These are phyloP conservation scores for Nematostella vectensis DNA, from an alignment of 92 coral and sea anemone species.

Conservation along the genomic window DNA sequence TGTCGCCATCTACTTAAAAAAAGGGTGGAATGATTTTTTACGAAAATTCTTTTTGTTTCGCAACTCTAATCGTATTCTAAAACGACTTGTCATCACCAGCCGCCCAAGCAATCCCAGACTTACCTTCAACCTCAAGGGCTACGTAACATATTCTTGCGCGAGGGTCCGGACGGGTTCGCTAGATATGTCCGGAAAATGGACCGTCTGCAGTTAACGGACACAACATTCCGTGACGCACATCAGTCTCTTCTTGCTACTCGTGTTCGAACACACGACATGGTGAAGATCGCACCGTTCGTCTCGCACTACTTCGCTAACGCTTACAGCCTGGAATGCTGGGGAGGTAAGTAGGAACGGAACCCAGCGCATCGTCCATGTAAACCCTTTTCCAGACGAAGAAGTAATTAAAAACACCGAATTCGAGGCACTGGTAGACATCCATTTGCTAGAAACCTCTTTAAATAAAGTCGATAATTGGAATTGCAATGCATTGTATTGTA, in stretches of 20 bases:
- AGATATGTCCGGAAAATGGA: constrained; percentile 62
- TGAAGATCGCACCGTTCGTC: constrained; percentile 89
- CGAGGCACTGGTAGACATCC: too few relatives aligned
- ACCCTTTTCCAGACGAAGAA: too few relatives aligned
- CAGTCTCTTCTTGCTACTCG: constrained; percentile 99
- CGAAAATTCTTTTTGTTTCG: too few relatives aligned
- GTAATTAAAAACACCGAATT: too few relatives aligned
- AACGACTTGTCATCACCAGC: too few relatives aligned
- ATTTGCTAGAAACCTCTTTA: too few relatives aligned
- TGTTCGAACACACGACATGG: constrained; percentile 86
- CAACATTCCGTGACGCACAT: constrained; percentile 96
- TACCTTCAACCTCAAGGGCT: constrained; percentile 65
- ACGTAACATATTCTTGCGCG: constrained; percentile 73
- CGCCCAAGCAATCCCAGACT: constrained; percentile 4
- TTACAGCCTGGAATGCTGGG: constrained; percentile 97
- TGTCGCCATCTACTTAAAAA: too few relatives aligned
- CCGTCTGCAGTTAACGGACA: constrained; percentile 75
- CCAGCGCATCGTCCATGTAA: too few relatives aligned
- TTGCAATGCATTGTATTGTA: too few relatives aligned
- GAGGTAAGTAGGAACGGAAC: constrained; percentile 72
- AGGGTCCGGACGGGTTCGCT: constrained; percentile 97
- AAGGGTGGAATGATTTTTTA: too few relatives aligned
- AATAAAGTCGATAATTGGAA: too few relatives aligned
- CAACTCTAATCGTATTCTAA: too few relatives aligned
- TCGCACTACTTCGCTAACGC: constrained; percentile 87